A percentile compares a stretch with the other conserved stretches of the same genome.
These are phyloP conservation scores for Sphenodon punctatus DNA, from an alignment of 2,797 vertebrate genomes.

Conservation along the genomic window DNA sequence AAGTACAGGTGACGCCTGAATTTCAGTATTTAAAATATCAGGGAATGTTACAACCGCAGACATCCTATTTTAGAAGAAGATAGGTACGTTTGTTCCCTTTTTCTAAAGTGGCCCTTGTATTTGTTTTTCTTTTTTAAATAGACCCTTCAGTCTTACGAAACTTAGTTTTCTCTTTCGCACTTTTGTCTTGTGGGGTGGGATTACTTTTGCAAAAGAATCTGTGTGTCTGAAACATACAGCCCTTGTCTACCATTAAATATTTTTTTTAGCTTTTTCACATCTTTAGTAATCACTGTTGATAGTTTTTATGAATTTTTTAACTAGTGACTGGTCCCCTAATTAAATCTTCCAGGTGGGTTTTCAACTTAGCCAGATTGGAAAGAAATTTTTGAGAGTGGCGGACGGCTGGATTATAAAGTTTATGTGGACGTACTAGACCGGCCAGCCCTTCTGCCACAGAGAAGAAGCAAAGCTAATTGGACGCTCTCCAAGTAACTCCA, in stretches of 20 bases:
- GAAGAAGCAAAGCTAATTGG: neutral
- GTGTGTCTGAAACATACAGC: too few relatives aligned
- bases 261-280: rapidly evolving
- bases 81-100: neutral
- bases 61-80: neutral
- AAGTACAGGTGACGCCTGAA: neutral
- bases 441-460: constrained; percentile 9
- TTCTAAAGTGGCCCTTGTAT: too few relatives aligned
- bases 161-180: neutral
- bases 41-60: neutral
- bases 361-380: neutral
- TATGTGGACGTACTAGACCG: too few relatives aligned
- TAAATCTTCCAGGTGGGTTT: rapidly evolving
- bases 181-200: rapidly evolving
- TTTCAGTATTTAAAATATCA: rapidly evolving
- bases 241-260: too few relatives aligned
- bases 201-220: neutral
- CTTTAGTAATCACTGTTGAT: neutral
- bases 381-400: too few relatives aligned
- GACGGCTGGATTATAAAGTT: too few relatives aligned
- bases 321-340: neutral
- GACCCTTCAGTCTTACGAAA: rapidly evolving
- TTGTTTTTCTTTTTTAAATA: too few relatives aligned
- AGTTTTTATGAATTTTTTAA: neutral
- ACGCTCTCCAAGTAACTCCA: neutral